Evolutionary conservation across 2,888 invertebrate genomes (phyloP).

Genomic region (Microchrysa polita): DNA sequence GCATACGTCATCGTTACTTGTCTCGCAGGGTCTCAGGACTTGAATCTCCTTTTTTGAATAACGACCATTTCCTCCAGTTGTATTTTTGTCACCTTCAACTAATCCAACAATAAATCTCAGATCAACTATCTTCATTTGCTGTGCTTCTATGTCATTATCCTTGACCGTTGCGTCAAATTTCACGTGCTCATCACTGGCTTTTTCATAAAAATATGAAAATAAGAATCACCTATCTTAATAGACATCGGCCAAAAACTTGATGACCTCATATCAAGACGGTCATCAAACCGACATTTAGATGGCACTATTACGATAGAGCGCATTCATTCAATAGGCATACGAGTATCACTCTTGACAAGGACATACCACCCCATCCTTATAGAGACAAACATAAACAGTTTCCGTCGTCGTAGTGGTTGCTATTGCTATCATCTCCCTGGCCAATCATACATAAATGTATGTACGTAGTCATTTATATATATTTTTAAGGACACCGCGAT

Average conservation of each 20-base stretch:
- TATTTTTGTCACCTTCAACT: no score
- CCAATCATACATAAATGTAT: slow-evolving; percentile 23
- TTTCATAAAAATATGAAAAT: neutral
- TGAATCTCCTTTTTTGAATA: no score
- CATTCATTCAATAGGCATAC: slow-evolving; percentile 28
- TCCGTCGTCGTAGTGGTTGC: neutral
- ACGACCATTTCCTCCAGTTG: no score
- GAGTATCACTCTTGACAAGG: slow-evolving; percentile 21
- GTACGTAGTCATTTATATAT: no score
- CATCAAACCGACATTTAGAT: slow-evolving; percentile 43
- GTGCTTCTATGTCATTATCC: no score
- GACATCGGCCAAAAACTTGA: slow-evolving; percentile 34
- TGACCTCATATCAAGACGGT: slow-evolving; percentile 28
- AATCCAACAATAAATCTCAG: no score
- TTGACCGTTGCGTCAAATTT: neutral
- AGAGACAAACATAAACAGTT: slow-evolving; percentile 20
- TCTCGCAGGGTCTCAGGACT: no score
- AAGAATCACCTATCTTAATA: slow-evolving; percentile 5
- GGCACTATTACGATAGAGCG: slow-evolving; percentile 33
- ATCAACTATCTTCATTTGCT: no score
- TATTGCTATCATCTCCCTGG: neutral
- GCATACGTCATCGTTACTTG: no score
- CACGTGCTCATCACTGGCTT: slow-evolving; percentile 13
- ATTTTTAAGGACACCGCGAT: slow-evolving; percentile 28
- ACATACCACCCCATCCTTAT: slow-evolving; percentile 19